Evolutionary conservation across 2,797 vertebrate species (phyloP).

Genomic region (Lepilemur ruficaudatus): DNA sequence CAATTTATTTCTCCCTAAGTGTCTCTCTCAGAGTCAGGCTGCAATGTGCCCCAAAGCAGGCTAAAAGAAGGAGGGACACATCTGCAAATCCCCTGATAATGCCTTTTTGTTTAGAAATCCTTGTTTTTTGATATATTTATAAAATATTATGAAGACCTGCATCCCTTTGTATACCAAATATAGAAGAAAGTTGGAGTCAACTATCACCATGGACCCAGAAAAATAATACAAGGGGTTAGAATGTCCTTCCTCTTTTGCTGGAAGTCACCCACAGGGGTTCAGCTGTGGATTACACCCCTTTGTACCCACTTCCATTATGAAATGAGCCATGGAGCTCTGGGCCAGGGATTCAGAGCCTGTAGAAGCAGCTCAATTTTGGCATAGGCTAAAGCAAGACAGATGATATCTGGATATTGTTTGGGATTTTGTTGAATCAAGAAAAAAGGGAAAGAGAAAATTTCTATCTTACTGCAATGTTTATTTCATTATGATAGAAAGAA

Average conservation of each 20-base stretch:
- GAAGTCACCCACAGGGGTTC: background rate
- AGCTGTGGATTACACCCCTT: background rate
- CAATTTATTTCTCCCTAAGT: background rate
- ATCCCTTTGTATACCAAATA: background rate
- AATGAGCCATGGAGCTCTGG: background rate
- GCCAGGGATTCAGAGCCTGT: background rate
- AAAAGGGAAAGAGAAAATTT: background rate
- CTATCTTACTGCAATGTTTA: background rate
- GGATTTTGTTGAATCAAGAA: background rate
- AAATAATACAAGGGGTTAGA: background rate
- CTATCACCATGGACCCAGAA: background rate
- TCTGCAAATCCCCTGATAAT: background rate
- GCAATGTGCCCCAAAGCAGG: background rate
- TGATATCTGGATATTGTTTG: background rate
- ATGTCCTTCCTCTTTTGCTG: background rate
- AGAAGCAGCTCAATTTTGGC: background rate
- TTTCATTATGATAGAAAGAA: background rate
- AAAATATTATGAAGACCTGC: background rate
- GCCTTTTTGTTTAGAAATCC: background rate
- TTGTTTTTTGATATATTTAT: background rate
- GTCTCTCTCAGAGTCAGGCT: background rate
- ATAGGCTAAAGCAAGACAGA: background rate
- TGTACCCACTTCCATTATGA: background rate
- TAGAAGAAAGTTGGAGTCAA: background rate
- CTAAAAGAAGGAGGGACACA: background rate